These are phyloP conservation scores for Chrysoperla carnea DNA, from an alignment of 1,140 invertebrate genomes.

Conservation along the genomic window DNA sequence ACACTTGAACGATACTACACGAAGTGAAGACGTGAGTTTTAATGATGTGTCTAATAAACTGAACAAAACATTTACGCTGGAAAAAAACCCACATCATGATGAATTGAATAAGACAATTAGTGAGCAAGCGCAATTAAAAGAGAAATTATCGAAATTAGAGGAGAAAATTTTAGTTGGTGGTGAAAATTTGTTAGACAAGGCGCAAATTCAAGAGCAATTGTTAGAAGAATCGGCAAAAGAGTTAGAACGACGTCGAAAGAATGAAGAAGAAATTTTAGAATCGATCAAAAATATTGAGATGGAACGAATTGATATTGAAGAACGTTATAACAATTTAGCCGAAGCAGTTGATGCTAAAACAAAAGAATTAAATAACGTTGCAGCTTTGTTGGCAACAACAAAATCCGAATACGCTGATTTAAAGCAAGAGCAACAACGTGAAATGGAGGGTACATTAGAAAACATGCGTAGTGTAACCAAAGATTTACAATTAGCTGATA, in stretches of 20 bases:
- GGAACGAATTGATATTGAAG: conserved; percentile 89
- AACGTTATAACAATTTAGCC: conserved; percentile 84
- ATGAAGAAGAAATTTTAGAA: not conserved
- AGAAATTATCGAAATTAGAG: conserved; percentile 80
- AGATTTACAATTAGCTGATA: conserved; percentile 81
- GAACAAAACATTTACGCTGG: no score
- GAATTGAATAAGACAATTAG: conserved; percentile 2
- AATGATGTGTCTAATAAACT: no score
- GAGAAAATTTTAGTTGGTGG: conserved; percentile 95
- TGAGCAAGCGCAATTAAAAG: conserved; percentile 32
- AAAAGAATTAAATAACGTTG: conserved; percentile 83
- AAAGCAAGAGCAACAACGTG: conserved; percentile 84
- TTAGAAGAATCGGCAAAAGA: not conserved
- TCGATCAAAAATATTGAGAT: conserved; percentile 22
- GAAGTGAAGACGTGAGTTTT: no score
- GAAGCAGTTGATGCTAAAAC: conserved; percentile 86
- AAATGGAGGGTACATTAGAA: conserved; percentile 90
- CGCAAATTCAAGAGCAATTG: conserved; percentile 32
- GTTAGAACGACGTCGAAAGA: not conserved
- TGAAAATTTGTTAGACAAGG: conserved; percentile 95
- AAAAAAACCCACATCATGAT: not conserved
- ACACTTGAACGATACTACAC: no score
- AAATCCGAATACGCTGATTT: conserved; percentile 79
- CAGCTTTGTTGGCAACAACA: conserved; percentile 58
- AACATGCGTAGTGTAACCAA: conserved; percentile 74